phyloP scores from a whole-genome alignment of 2,888 invertebrate genomes.

The Xylota sylvarum region DNA sequence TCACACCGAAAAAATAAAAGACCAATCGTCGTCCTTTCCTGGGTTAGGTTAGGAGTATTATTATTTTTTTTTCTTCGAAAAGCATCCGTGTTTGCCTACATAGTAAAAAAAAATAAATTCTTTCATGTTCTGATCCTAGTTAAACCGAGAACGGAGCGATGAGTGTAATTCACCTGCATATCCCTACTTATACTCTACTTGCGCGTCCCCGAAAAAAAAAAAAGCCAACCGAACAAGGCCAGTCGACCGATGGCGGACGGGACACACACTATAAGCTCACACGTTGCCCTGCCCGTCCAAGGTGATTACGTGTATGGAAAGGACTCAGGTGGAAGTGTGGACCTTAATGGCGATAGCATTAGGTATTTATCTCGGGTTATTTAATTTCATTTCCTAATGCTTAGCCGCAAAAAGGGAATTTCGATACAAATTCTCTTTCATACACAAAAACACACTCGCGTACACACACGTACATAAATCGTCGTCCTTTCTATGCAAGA shows the following conservation, averaged over 20 bases:
- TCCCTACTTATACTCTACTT: conserved; percentile 17
- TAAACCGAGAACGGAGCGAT: conserved; percentile 30
- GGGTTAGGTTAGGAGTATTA: too few relatives aligned
- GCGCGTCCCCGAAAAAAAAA: conserved; percentile 7
- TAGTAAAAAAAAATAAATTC: not conserved
- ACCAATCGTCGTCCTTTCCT: not conserved
- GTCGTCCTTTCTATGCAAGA: not conserved
- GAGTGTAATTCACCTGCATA: conserved; percentile 42
- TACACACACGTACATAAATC: not conserved
- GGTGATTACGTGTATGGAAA: conserved; percentile 51
- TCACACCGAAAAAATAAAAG: not conserved
- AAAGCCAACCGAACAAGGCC: conserved; percentile 10
- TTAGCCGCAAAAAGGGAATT: conserved; percentile 51
- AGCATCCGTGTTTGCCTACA: not conserved
- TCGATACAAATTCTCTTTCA: conserved; percentile 36
- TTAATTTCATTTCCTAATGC: conserved; percentile 74
- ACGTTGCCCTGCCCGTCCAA: conserved; percentile 16
- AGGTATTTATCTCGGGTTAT: conserved; percentile 74
- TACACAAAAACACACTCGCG: not conserved
- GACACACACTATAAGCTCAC: conserved; percentile 28
- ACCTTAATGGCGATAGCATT: conserved; percentile 70
- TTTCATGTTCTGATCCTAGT: conserved; percentile 16
- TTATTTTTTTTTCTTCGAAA: conserved; percentile 11
- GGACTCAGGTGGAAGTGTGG: conserved; percentile 71
- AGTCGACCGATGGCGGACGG: conserved; percentile 15